These are phyloP conservation scores for Limnephilus marmoratus DNA, from an alignment of 2,888 invertebrate genomes.

Conservation along the genomic window DNA sequence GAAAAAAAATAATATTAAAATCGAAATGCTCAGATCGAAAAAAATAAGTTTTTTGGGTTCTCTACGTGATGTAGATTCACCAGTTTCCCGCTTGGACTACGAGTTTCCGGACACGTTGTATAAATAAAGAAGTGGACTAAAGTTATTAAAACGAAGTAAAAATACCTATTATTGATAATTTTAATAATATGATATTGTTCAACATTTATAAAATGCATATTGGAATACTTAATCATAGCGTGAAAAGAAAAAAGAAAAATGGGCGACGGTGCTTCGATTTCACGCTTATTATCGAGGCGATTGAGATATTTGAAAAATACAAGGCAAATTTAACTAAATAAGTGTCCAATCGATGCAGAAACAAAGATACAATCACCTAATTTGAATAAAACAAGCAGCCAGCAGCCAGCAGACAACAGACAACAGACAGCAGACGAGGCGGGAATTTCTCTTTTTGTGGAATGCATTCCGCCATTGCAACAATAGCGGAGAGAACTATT, in stretches of 20 bases:
- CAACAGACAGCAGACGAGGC: slow-evolving; percentile 3
- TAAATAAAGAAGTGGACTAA: too few relatives aligned
- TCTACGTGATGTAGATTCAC: too few relatives aligned
- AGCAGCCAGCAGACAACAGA: neutral
- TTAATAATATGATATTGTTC: neutral
- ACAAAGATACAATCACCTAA: slow-evolving; percentile 31
- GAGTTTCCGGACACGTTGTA: too few relatives aligned
- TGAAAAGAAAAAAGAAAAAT: neutral
- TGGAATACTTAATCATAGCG: neutral
- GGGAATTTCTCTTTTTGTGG: slow-evolving; percentile 47
- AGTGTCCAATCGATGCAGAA: neutral
- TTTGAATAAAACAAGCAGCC: slow-evolving; percentile 25
- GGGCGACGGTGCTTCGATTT: neutral
- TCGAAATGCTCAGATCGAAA: too few relatives aligned
- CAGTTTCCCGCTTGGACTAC: too few relatives aligned
- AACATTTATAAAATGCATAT: neutral
- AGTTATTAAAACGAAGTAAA: neutral
- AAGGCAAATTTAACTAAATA: slow-evolving; percentile 5
- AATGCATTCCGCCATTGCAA: slow-evolving; percentile 32
- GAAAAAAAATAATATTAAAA: too few relatives aligned
- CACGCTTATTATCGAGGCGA: neutral
- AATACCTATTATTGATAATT: neutral
- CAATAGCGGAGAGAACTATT: neutral
- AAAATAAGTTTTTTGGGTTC: too few relatives aligned
- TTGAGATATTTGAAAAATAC: slow-evolving; percentile 3